Evolutionary conservation across 2,888 invertebrate genomes (phyloP), one percentile per base, ranked within the genome.

Genomic region (Rhyacophila evoluta): DNA sequence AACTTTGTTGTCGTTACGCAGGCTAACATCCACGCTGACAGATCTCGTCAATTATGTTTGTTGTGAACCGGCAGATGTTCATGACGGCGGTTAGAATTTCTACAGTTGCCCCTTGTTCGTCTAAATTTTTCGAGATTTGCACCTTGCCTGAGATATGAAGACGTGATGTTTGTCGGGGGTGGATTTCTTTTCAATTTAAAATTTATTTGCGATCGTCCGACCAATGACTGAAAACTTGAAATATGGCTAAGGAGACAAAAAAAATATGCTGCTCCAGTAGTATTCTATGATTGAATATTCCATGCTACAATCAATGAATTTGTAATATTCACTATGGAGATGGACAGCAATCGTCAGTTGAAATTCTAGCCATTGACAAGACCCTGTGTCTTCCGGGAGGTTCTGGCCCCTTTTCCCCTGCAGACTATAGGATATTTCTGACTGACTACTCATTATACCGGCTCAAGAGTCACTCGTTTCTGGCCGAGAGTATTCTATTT

Each of bases 141-240:
- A 55, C 6, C 15, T 5, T 55, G 10, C 55, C 55, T 19, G 55
- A 19, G 55, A 41, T 15, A 8, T 6, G n/a, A n/a, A 41, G 12
- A 19, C 15, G 55, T 55, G 55, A 55, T 55, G 19, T 55, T 55
- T 55, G 55, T 55, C 55, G 55, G 55, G 55, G 55, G 55, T 19
- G 25, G 55, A 55, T 55, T 19, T 55, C 55, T 55, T 12, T 19
- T 55, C 15, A 55, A 55, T 55, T 55, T 55, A 19, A 55, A 55
- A 10, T 2, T 55, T 55, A 55, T 19, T 19, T 10, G 6, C 8
- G 19, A 25, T 19, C 10, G 55, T 55, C 55, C 19, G 25, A 55
- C 2, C 19, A 19, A 55, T 55, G 55, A 19, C 55, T 3, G 38
- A 19, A 19, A 19, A 55, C 25, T 55, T 19, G 12, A 25, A 55